Base-by-base conservation (phyloP, 2,797 vertebrate genomes). In the Pelodytes ibericus region DNA sequence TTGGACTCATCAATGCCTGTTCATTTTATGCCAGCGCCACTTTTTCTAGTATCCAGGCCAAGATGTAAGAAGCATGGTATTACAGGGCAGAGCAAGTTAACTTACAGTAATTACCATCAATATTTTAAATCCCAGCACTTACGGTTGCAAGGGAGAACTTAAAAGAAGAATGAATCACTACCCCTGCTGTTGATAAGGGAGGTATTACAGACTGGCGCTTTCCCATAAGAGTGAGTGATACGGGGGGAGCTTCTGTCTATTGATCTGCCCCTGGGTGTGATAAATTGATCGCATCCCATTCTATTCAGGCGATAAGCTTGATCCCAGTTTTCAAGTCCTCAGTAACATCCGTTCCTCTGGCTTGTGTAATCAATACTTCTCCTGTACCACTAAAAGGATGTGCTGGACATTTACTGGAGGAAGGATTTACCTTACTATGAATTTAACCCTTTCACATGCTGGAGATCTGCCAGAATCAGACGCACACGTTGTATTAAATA, bases 81-180 rank as follows among this genome's bases (percentile, higher is more conserved):
- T n/a, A n/a, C n/a, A n/a, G 11, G 5, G 33, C 33, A 36, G 25
- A 27, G 24, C 11, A 58, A 30, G 2, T 60, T 60, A 60, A 60
- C 58, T 30, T 60, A 31, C 27, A 60, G 51, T 36, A 8, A 57
- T 69, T 39, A 18, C 2, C 13, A 57, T 69, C 16, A 69, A 69
- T 69, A 69, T 57, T 69, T 36, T 69, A 16, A 57, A 25, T 15
- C 7, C 26, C 66, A 25, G 66, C 66, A 69, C 66, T 57, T 53
- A 57, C 18, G 8, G 49, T 15, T 15, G 51, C 16, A 60, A n/a
- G 2, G 13, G 24, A 56, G 22, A 20, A 3, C 24, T 56, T 56
- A 24, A 22, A 60, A 31, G 20, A 60, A 16, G 16, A 22, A 31
- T 60, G 2, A 60, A 30, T 31, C 16, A 31, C n/a, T 60, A 31